Percentiles rank a stretch among this genome's conserved stretches.
phyloP scores from a whole-genome alignment of 2,797 vertebrate genomes.

The Prunella strophiata region DNA sequence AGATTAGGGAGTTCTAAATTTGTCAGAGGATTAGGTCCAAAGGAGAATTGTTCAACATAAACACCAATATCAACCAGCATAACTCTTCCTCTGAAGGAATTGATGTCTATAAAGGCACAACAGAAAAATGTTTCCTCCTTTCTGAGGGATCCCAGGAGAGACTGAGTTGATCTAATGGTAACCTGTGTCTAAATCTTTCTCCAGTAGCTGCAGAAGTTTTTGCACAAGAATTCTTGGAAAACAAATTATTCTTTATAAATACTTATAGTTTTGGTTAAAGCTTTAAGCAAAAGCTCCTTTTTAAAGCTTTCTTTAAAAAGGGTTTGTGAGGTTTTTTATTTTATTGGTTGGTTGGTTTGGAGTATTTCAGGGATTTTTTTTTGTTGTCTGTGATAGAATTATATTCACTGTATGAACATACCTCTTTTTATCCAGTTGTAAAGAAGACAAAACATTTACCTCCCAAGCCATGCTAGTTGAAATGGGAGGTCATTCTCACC shows the following conservation, averaged over 20 bases:
- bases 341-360: not conserved
- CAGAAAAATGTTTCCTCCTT: not conserved
- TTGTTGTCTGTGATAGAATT: not conserved
- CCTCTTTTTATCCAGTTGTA: not conserved
- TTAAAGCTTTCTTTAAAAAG: not conserved
- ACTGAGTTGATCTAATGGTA: not conserved
- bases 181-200: not conserved
- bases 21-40: not conserved
- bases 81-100: not conserved
- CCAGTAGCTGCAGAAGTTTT: not conserved
- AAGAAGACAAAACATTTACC: not conserved
- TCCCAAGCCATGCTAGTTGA: not conserved
- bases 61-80: not conserved
- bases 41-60: not conserved
- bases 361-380: rapidly evolving
- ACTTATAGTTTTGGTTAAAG: not conserved
- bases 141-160: not conserved
- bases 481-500: not conserved
- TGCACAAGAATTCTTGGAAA: not conserved
- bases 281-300: not conserved
- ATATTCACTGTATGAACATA: not conserved
- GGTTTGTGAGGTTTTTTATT: rapidly evolving
- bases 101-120: not conserved
- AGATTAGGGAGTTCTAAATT: not conserved
- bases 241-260: not conserved